Percentiles rank a stretch among this genome's conserved stretches.
phyloP scores from a whole-genome alignment of 2,888 invertebrate species.

The Cerastis leucographa region DNA sequence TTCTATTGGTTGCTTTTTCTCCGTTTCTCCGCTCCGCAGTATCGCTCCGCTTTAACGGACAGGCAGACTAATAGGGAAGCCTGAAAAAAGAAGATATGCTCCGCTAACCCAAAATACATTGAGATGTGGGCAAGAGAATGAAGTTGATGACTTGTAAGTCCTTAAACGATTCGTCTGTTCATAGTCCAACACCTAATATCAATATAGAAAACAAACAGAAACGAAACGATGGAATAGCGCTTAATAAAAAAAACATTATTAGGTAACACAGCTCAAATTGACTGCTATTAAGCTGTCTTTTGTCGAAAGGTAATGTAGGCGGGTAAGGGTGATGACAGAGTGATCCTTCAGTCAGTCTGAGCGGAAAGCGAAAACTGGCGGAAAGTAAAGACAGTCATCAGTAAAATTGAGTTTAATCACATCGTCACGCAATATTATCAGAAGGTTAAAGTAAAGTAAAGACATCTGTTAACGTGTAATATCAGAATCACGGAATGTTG shows the following conservation, averaged over 20 bases:
- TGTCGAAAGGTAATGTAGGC: conserved; percentile 70
- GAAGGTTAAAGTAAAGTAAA: not conserved
- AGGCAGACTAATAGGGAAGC: too few species aligned
- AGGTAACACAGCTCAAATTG: conserved; percentile 66
- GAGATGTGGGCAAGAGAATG: not conserved
- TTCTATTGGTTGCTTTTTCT: too few species aligned
- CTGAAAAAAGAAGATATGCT: not conserved
- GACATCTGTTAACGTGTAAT: not conserved
- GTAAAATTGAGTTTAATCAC: not conserved
- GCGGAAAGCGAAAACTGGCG: conserved; percentile 5
- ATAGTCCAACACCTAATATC: not conserved
- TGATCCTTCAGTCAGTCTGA: not conserved
- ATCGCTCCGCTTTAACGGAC: too few species aligned
- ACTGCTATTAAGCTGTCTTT: conserved; percentile 70
- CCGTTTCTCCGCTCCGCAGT: too few species aligned
- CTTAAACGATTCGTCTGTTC: not conserved
- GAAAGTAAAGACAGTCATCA: too few species aligned
- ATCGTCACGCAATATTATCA: not conserved
- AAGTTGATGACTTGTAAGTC: not conserved
- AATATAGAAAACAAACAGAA: conserved; percentile 22
- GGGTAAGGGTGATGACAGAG: conserved; percentile 30
- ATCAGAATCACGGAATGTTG: not conserved
- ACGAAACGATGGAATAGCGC: conserved; percentile 58
- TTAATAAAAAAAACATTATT: conserved; percentile 67
- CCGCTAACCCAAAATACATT: not conserved